Base-by-base conservation (phyloP, 1,140 invertebrate species). In the Dendroctonus valens region DNA sequence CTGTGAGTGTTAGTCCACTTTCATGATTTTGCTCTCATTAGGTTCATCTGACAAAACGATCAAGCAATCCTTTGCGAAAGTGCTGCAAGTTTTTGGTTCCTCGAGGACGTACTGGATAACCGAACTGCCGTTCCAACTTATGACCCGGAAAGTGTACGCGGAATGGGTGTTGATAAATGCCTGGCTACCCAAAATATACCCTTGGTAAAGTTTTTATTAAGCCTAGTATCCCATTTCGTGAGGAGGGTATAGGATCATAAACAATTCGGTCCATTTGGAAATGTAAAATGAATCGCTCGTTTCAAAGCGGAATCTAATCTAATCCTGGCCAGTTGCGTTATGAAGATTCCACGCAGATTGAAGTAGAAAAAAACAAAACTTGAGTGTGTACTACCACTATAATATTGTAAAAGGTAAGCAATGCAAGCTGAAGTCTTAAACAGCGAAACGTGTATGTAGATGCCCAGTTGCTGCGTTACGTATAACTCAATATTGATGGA, bases 141-240 rank as follows among this genome's bases (percentile, higher is more conserved):
- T 98, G 69, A 97, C 91, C 11, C 89, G 91, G 67, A 96, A 98
- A 84, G 91, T 97, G 42, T 98, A 95, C 80, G 96, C 96, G 0
- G 96, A 98, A 82, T 98, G 96, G 96, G 96, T 95, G 73, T 99
- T 86, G 96, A 99, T 84, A 95, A 95, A 81, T 99, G 96, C 85
- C 85, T 97, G 76, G 83, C 86, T 70, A 90, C 91, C 66, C 97
- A 97, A 84, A 93, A 89, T 79, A 96, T 98, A 82, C 95, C 96
- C 63, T 84, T 97, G 72, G 94, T 99, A 60, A 98, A 98, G 81
- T 96, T n/a, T n/a, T n/a, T n/a, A n/a, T 97, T 79, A 98, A 98
- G 76, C 77, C 77, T 79, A 77, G 61, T 73, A 69, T 70, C 63
- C 63, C 41, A 61, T 70, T 9, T 70, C 48, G 59, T 70, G 38